Evolutionary conservation across 2,797 vertebrate species (phyloP), one percentile per base, ranked within the genome.

Genomic region (Enteromius thamalakanensis): DNA sequence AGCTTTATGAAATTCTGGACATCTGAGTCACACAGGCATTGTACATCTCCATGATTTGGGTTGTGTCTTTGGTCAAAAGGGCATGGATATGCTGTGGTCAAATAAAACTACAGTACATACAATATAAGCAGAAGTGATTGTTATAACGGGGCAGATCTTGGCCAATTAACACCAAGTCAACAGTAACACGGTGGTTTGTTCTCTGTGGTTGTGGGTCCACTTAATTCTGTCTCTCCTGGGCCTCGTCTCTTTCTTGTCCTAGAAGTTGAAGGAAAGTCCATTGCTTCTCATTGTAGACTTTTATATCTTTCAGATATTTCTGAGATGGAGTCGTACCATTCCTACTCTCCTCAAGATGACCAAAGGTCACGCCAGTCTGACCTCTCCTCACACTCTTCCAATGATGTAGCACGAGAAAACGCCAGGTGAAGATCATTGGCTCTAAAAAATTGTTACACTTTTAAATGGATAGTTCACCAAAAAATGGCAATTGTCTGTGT

Each of bases 311-410:
- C 91, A 98, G 97, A 98, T 90, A 94, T 98, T 87, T 98, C 97
- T 6, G 97, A 98, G 93, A 96, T 98, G 92, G 97, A 97, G 87
- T 98, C 97, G 21, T 97, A 96, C 88, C 95, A 95, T 80, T 98
- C 97, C 19, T 96, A 95, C 89, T 98, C 97, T 3, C 96, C 96
- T 69, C 95, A 95, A 70, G 97, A 97, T 68, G 97, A 96, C 64
- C 93, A 94, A 83, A 94, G 91, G 86, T 94, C 95, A 32, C 96
- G 93, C 40, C 95, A 95, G 90, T 98, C 97, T 0, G 97, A 98
- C 91, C 89, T 95, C 67, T 97, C 97, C 53, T 97, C 94, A 0
- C 96, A 97, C 92, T 98, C 97, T 4, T 98, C 97, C 32, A 97
- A 91, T 81, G 97, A 97, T 85, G 95, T 95, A 69, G 90, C 95